A percentile compares a stretch with the other conserved stretches of the same genome.
Evolutionary conservation across 2,888 invertebrate genomes (phyloP).

Genomic region (Melitaea athalia): DNA sequence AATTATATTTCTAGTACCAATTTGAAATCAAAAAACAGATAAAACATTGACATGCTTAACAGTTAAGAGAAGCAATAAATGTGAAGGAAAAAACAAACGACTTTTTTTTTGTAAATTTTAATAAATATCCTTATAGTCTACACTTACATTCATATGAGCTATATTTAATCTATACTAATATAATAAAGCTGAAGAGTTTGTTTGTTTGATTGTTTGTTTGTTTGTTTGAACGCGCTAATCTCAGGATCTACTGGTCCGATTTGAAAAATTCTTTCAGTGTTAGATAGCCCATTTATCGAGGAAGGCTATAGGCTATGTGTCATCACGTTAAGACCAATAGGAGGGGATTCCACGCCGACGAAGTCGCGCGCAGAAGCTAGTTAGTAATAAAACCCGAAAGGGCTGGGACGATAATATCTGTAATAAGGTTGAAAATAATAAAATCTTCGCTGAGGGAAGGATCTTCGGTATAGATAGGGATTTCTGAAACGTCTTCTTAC

Average conservation of each 20-base stretch:
- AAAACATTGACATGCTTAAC: constrained; percentile 61
- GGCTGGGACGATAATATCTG: constrained; percentile 63
- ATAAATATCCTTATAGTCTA: neutral
- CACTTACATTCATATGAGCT: constrained; percentile 1
- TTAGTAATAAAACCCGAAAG: constrained; percentile 63
- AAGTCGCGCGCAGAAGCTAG: too few relatives aligned
- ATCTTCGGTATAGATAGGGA: constrained; percentile 50
- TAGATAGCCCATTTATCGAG: too few relatives aligned
- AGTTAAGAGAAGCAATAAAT: constrained; percentile 63
- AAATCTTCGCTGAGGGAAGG: constrained; percentile 35
- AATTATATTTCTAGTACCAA: constrained; percentile 18
- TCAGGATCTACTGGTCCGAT: too few relatives aligned
- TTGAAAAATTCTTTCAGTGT: too few relatives aligned
- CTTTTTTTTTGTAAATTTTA: constrained; percentile 26
- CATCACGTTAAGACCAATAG: too few relatives aligned
- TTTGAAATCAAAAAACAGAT: constrained; percentile 40
- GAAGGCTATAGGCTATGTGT: too few relatives aligned
- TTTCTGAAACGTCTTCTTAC: constrained; percentile 57
- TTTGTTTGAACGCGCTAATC: too few relatives aligned
- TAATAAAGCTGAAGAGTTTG: too few relatives aligned
- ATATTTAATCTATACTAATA: too few relatives aligned
- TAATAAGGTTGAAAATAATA: constrained; percentile 61
- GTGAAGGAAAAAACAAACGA: constrained; percentile 46
- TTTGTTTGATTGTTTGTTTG: too few relatives aligned
- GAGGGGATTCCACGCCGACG: too few relatives aligned